phyloP scores from a whole-genome alignment of 2,113 vertebrate species.

The Grallaria varia region DNA sequence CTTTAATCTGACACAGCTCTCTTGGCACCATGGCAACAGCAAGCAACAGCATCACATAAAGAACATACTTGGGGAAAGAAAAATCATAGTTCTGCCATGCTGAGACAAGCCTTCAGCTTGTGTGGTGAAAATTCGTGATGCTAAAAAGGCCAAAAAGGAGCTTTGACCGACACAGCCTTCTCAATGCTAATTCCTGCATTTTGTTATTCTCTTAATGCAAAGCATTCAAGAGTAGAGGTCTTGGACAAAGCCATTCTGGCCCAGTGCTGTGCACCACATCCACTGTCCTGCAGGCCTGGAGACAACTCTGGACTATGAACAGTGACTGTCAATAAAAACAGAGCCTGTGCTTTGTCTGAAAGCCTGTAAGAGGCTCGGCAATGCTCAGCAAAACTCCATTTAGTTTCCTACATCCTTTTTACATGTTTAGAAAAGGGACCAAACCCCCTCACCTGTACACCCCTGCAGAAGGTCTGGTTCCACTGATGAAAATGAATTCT shows the following conservation, averaged over 20 bases:
- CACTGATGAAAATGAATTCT: neutral
- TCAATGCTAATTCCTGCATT: neutral
- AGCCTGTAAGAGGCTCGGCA: neutral
- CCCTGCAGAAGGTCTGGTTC: neutral
- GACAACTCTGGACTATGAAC: neutral
- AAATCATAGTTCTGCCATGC: neutral
- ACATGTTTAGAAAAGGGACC: neutral
- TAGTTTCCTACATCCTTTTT: neutral
- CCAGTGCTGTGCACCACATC: neutral
- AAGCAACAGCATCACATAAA: neutral
- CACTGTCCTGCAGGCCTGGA: neutral
- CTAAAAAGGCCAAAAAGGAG: neutral
- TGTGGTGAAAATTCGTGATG: neutral
- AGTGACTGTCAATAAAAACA: rapidly evolving
- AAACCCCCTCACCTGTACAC: rapidly evolving
- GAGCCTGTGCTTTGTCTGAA: neutral
- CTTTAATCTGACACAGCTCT: conserved; percentile 34
- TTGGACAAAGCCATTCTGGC: neutral
- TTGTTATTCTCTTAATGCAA: too few relatives aligned
- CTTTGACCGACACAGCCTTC: neutral
- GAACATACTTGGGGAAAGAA: neutral
- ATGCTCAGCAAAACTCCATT: neutral
- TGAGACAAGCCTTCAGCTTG: neutral
- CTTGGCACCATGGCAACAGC: conserved; percentile 24
- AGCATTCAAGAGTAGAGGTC: neutral